Evolutionary conservation across 2,797 vertebrate genomes (phyloP).

Genomic region (Onychomys torridus): DNA sequence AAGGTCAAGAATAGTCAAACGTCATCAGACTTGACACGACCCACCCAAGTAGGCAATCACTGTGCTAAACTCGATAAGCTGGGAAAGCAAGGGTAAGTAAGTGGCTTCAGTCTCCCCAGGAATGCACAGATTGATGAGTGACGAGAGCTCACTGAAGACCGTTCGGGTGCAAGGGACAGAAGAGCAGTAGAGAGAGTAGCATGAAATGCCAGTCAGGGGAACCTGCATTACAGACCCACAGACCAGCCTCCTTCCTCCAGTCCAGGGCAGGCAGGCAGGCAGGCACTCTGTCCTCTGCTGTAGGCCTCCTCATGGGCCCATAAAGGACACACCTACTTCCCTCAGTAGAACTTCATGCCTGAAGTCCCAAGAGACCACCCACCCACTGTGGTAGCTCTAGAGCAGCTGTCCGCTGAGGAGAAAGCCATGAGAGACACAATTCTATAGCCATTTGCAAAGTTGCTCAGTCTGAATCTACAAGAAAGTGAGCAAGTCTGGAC

Average conservation of each 20-base stretch:
- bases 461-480: not conserved
- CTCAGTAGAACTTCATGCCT: not conserved
- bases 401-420: not conserved
- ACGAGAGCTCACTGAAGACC: not conserved
- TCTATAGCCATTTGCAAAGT: not conserved
- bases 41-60: fast-evolving
- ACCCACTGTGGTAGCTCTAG: not conserved
- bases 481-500: not conserved
- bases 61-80: not conserved
- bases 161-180: too few relatives aligned
- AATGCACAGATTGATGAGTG: fast-evolving
- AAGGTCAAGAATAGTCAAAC: not conserved
- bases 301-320: fast-evolving
- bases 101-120: not conserved
- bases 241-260: not conserved
- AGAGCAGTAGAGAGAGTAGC: not conserved
- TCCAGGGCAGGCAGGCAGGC: too few relatives aligned
- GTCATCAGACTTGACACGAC: not conserved
- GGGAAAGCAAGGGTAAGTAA: not conserved
- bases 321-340: not conserved
- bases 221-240: fast-evolving
- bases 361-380: too few relatives aligned
- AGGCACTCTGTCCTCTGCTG: not conserved
- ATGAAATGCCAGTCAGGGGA: fast-evolving
- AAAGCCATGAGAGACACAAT: not conserved